These are phyloP conservation scores for Petrocephalus sullivani DNA, from an alignment of 2,797 vertebrate genomes.

Conservation along the genomic window DNA sequence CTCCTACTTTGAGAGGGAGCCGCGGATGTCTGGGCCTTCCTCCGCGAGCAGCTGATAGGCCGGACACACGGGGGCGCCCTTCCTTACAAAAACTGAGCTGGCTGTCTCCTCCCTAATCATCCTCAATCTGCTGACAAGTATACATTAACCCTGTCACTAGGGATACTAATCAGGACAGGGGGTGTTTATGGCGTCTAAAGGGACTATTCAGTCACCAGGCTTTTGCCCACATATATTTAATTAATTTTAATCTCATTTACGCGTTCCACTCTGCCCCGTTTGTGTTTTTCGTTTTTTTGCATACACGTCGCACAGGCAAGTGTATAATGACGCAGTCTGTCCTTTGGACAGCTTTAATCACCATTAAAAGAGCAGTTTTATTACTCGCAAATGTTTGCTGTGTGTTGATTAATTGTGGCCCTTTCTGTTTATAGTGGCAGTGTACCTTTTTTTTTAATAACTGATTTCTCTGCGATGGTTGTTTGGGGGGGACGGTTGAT, in stretches of 20 bases:
- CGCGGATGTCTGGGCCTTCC: neutral
- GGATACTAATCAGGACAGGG: neutral
- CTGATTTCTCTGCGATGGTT: neutral
- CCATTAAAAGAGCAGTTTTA: neutral
- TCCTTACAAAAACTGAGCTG: neutral
- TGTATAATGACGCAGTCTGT: neutral
- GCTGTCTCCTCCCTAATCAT: neutral
- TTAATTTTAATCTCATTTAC: neutral
- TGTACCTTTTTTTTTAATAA: neutral
- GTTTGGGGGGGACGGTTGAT: neutral
- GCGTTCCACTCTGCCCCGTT: neutral
- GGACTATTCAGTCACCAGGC: conserved; percentile 31
- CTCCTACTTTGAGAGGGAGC: conserved; percentile 67
- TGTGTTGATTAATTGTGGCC: neutral
- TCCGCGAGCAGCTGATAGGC: neutral
- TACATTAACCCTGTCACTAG: neutral
- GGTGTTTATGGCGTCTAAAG: neutral
- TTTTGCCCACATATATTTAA: neutral
- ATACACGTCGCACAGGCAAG: neutral
- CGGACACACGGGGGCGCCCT: neutral
- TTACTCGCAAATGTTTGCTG: neutral
- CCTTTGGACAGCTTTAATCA: neutral
- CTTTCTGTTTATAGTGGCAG: neutral
- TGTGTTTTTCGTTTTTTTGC: neutral
- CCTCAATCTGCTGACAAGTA: neutral